Evolutionary conservation across 2,888 invertebrate species (phyloP).

Genomic region (Macaria liturata): DNA sequence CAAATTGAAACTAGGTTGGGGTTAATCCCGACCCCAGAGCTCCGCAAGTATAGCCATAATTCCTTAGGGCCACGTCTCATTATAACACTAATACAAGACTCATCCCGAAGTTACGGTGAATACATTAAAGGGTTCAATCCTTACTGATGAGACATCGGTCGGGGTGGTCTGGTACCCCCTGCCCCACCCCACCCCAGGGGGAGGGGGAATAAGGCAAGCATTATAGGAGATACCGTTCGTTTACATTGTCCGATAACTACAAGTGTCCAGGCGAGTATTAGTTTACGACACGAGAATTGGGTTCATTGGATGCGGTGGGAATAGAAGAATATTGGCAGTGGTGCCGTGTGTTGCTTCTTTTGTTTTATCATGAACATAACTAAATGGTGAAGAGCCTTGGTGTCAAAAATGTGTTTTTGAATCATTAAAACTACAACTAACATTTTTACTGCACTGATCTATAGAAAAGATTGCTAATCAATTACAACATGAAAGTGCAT

Average conservation of each 20-base stretch:
- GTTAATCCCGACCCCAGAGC: slow-evolving; percentile 71
- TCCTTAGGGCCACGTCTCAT: slow-evolving; percentile 82
- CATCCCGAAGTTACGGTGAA: slow-evolving; percentile 83
- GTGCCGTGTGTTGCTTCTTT: background rate
- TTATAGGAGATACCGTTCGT: slow-evolving; percentile 83
- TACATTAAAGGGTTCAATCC: slow-evolving; percentile 84
- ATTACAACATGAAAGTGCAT: no score
- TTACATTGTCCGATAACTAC: slow-evolving; percentile 84
- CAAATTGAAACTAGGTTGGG: slow-evolving; percentile 78
- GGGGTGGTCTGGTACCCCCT: slow-evolving; percentile 62
- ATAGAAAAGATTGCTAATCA: no score
- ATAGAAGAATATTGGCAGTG: background rate
- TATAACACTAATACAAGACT: slow-evolving; percentile 84
- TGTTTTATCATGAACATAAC: no score
- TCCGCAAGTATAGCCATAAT: slow-evolving; percentile 79
- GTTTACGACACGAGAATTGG: slow-evolving; percentile 71
- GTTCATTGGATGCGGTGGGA: slow-evolving; percentile 20
- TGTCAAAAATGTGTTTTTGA: no score
- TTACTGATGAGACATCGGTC: slow-evolving; percentile 82
- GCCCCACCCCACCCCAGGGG: slow-evolving; percentile 68
- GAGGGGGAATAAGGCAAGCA: slow-evolving; percentile 78
- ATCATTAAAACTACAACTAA: no score
- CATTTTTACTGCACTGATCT: no score
- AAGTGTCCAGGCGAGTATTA: slow-evolving; percentile 82
- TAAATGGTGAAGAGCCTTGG: no score